These are phyloP conservation scores for Denticeps clupeoides DNA, from an alignment of 2,797 vertebrate species.

Conservation along the genomic window DNA sequence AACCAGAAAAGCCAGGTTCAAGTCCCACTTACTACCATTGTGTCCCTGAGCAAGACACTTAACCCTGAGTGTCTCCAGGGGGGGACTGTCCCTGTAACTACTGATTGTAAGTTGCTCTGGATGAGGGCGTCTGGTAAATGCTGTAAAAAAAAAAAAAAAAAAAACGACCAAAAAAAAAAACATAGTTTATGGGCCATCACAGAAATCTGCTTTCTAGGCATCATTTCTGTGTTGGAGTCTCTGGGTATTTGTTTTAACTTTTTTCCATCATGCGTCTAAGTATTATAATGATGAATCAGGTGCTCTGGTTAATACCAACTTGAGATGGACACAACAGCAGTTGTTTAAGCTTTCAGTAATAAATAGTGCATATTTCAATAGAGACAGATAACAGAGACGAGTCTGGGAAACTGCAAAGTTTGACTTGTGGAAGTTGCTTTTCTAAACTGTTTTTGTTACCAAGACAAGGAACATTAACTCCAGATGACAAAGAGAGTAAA, in stretches of 20 bases:
- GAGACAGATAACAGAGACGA: constrained; percentile 67
- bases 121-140: no score
- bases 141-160: no score
- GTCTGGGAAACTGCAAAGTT: constrained; percentile 65
- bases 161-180: no score
- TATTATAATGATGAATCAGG: constrained; percentile 68
- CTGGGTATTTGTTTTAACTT: constrained; percentile 43
- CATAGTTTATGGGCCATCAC: no score
- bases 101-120: no score
- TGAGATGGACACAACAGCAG: constrained; percentile 62
- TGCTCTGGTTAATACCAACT: constrained; percentile 55
- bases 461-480: constrained; percentile 72
- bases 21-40: no score
- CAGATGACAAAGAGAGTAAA: constrained; percentile 70
- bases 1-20: no score
- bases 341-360: constrained; percentile 74
- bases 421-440: constrained; percentile 75
- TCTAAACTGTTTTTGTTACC: constrained; percentile 75
- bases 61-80: no score
- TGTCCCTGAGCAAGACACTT: no score
- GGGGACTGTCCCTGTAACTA: no score
- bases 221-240: constrained; percentile 50
- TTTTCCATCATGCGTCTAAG: constrained; percentile 48
- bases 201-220: no score
- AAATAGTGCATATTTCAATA: constrained; percentile 67